These are phyloP conservation scores for Lordiphosa andalusiaca DNA, from an alignment of 2,888 invertebrate genomes.

Conservation along the genomic window DNA sequence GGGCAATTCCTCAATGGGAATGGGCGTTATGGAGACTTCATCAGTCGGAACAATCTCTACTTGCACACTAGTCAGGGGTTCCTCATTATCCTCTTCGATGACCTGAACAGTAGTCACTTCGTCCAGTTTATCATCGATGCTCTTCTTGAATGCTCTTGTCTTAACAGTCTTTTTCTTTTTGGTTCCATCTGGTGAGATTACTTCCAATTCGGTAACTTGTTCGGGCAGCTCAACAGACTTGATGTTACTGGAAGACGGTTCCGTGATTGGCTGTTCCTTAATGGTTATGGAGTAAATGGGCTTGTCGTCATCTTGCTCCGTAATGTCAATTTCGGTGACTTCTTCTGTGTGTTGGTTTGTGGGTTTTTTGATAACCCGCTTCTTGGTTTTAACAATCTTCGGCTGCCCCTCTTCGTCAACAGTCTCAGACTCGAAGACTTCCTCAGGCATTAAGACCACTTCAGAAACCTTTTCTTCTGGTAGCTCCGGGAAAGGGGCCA, in stretches of 20 bases:
- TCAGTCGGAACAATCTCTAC: constrained; percentile 74
- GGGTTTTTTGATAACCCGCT: constrained; percentile 79
- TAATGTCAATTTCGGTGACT: constrained; percentile 81
- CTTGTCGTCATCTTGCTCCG: constrained; percentile 79
- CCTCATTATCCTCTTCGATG: constrained; percentile 75
- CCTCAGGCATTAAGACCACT: constrained; percentile 75
- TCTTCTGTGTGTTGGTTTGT: constrained; percentile 80
- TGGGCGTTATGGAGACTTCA: constrained; percentile 54
- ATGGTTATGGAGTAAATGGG: constrained; percentile 74
- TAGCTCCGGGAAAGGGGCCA: constrained; percentile 72
- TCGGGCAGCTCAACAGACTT: constrained; percentile 76
- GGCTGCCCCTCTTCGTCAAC: constrained; percentile 64
- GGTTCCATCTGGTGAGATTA: constrained; percentile 74
- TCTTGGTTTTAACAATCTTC: constrained; percentile 78
- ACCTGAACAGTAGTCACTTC: constrained; percentile 80
- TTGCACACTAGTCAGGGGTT: constrained; percentile 73
- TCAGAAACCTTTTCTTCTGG: constrained; percentile 60
- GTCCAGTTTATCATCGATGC: constrained; percentile 76
- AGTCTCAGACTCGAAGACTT: constrained; percentile 65
- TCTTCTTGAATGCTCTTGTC: constrained; percentile 78
- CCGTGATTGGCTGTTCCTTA: constrained; percentile 60
- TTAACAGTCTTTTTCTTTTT: constrained; percentile 74
- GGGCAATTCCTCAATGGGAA: constrained; percentile 76
- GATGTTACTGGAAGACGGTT: constrained; percentile 27
- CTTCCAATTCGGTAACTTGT: constrained; percentile 75